Evolutionary conservation across 2,113 vertebrate species (phyloP).

Genomic region (Grammomys dolichurus): DNA sequence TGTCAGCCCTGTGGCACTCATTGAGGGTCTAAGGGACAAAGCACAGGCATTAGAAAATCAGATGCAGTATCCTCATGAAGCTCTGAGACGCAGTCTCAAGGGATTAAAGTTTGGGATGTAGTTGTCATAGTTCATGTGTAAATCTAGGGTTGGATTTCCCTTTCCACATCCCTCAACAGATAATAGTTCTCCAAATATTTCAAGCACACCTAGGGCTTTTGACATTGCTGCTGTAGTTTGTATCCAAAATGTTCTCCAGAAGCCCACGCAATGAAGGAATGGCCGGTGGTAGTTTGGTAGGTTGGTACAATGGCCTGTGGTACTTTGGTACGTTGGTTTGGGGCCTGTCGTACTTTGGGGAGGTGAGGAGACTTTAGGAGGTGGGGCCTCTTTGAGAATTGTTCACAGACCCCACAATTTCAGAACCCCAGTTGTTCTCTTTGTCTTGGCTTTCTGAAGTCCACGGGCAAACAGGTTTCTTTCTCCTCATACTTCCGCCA

Average conservation of each 20-base stretch:
- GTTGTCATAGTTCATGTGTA: background rate
- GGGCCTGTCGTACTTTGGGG: background rate
- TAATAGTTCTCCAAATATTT: background rate
- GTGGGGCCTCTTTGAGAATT: background rate
- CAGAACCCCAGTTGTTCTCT: background rate
- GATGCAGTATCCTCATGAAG: background rate
- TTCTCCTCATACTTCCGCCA: no score
- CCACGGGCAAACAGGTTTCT: background rate
- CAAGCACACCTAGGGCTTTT: no score
- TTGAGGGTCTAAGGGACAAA: background rate
- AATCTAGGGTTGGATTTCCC: background rate
- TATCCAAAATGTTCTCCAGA: background rate
- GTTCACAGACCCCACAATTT: background rate
- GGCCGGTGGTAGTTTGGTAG: background rate
- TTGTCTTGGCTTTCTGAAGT: background rate
- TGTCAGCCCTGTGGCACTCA: background rate
- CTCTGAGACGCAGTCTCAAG: background rate
- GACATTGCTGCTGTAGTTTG: background rate
- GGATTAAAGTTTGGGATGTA: background rate
- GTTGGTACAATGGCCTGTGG: no score
- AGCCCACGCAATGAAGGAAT: background rate
- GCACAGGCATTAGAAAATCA: background rate
- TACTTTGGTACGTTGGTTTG: background rate
- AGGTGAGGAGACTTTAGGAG: background rate
- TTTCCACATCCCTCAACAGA: background rate